phyloP scores from a whole-genome alignment of 2,797 vertebrate genomes.

The Toxotes lorentzi region DNA sequence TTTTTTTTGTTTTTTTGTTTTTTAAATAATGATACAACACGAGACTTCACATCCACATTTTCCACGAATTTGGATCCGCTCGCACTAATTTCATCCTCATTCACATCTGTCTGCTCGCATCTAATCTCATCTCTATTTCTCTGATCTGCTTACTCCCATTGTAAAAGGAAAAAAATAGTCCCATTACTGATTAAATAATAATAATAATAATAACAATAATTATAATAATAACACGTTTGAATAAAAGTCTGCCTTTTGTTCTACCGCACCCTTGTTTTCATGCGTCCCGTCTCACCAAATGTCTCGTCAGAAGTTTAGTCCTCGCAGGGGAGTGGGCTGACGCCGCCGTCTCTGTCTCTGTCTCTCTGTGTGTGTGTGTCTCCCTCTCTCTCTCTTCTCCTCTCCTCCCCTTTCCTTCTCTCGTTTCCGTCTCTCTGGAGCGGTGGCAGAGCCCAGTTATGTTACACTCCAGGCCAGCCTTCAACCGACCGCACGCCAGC shows the following conservation, averaged over 20 bases:
- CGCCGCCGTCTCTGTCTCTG: slow-evolving; percentile 38
- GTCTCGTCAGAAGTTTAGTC: slow-evolving; percentile 74
- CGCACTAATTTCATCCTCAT: slow-evolving; percentile 18
- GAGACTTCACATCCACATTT: slow-evolving; percentile 28
- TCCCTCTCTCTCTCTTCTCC: background rate
- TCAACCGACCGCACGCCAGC: slow-evolving; percentile 54
- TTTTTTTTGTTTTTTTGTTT: background rate
- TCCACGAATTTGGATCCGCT: background rate
- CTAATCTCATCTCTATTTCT: slow-evolving; percentile 14
- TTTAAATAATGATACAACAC: slow-evolving; percentile 10
- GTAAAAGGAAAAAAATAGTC: background rate
- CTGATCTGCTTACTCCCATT: background rate
- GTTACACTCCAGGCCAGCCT: slow-evolving; percentile 68
- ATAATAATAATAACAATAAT: background rate
- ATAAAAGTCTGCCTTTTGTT: slow-evolving; percentile 44
- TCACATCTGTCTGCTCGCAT: slow-evolving; percentile 22
- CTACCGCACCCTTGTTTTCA: slow-evolving; percentile 38
- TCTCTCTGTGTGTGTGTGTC: slow-evolving; percentile 6
- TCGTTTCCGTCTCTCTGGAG: slow-evolving; percentile 49
- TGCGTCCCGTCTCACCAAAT: slow-evolving; percentile 72
- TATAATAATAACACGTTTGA: background rate
- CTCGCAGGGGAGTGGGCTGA: slow-evolving; percentile 50
- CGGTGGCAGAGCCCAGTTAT: slow-evolving; percentile 70
- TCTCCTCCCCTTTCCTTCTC: slow-evolving; percentile 39
- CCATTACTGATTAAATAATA: too few species aligned